phyloP scores from a whole-genome alignment of 37 sponge, comb jelly and placozoan species.

The Tethya wilhelma region DNA sequence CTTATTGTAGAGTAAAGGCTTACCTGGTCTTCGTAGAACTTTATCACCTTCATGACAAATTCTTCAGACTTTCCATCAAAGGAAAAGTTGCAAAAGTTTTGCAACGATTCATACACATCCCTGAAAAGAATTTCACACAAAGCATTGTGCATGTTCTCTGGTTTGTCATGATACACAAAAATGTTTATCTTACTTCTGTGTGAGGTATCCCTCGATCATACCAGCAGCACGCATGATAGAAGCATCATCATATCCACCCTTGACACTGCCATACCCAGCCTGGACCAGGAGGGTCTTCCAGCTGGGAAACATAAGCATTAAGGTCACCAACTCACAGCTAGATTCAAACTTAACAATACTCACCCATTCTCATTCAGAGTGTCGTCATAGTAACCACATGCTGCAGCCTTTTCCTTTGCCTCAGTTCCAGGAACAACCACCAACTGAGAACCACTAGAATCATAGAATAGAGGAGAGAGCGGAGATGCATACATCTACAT shows the following conservation, averaged over 20 bases:
- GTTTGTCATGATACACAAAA: not conserved
- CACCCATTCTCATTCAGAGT: slow-evolving; percentile 44
- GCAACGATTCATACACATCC: slow-evolving; percentile 20
- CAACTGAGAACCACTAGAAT: no score
- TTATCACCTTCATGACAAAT: slow-evolving; percentile 13
- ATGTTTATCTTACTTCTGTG: slow-evolving; percentile 38
- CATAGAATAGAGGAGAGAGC: no score
- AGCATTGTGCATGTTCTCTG: not conserved
- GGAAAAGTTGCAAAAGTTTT: slow-evolving; percentile 13
- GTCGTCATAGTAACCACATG: slow-evolving; percentile 33
- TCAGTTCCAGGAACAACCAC: not conserved
- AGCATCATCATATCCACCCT: slow-evolving; percentile 1
- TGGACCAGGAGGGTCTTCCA: slow-evolving; percentile 50
- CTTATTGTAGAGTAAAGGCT: no score
- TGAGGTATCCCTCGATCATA: slow-evolving; percentile 47
- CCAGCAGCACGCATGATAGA: slow-evolving; percentile 60
- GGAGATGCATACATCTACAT: no score
- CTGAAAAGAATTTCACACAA: slow-evolving; percentile 13
- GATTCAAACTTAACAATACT: no score
- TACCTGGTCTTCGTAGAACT: slow-evolving; percentile 40
- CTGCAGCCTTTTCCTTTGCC: slow-evolving; percentile 22
- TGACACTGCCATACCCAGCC: slow-evolving; percentile 14
- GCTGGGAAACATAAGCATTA: not conserved
- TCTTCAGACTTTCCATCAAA: slow-evolving; percentile 21
- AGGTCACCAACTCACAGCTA: no score